These are phyloP conservation scores for Spermophilus dauricus DNA, from an alignment of 2,113 vertebrate genomes.

Conservation along the genomic window DNA sequence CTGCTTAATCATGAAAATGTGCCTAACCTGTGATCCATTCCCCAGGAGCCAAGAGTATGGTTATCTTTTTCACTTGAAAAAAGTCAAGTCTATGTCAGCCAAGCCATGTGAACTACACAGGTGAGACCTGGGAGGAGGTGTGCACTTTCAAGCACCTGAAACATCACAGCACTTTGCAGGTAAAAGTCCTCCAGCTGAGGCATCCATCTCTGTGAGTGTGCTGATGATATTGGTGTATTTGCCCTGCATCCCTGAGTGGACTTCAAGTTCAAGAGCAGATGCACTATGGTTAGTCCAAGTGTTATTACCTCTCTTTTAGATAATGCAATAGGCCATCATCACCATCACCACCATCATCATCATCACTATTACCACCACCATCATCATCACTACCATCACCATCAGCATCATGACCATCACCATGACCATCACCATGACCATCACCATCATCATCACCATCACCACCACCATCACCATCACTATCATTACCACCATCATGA, in stretches of 20 bases:
- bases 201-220: background rate
- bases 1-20: background rate
- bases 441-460: accelerated
- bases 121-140: accelerated
- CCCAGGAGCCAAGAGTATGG: background rate
- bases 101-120: background rate
- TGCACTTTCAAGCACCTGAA: background rate
- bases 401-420: too few relatives aligned
- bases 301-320: background rate
- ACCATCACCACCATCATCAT: background rate
- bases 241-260: background rate
- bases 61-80: background rate
- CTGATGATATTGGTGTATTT: background rate
- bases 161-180: background rate
- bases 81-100: too few relatives aligned
- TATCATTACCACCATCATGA: background rate
- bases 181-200: background rate
- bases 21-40: background rate
- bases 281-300: background rate
- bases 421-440: background rate
- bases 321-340: background rate
- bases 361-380: background rate
- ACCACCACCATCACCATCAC: background rate
- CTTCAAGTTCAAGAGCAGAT: background rate
- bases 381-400: background rate